A percentile compares a stretch with the other conserved stretches of the same genome.
Conservation (phyloP, 1,140 invertebrate genomes). For the Hycleus cichorii region DNA sequence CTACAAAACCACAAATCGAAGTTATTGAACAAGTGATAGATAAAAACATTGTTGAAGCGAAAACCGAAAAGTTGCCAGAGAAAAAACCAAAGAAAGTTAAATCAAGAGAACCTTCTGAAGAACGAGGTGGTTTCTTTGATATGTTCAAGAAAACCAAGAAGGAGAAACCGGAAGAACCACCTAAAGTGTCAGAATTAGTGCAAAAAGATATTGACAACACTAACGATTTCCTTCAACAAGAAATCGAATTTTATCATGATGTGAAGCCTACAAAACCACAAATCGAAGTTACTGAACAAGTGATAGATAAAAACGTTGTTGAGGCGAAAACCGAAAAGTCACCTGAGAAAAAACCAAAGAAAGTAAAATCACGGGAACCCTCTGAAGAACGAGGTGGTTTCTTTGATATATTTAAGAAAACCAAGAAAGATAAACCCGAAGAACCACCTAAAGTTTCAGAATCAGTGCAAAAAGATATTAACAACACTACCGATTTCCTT, state of each 20-base stretch:
- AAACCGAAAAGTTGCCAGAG: background rate
- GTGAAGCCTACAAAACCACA: background rate
- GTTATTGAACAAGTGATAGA: background rate
- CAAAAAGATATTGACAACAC: conserved; percentile 16
- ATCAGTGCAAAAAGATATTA: conserved; percentile 8
- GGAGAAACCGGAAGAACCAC: background rate
- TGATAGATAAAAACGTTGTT: background rate
- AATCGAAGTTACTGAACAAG: conserved; percentile 1
- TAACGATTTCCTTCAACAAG: conserved; percentile 17
- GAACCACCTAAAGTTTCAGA: conserved; percentile 5
- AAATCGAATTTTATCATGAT: conserved; percentile 15
- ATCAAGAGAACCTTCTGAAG: background rate
- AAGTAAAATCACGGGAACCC: background rate
- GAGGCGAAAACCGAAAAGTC: background rate
- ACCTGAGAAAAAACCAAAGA: background rate
- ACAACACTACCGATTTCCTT: conserved; percentile 19
- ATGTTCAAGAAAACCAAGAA: conserved; percentile 13
- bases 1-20: background rate
- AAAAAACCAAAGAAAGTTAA: background rate
- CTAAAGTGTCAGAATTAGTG: conserved; percentile 2
- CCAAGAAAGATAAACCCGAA: conserved; percentile 1
- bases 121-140: conserved; percentile 5
- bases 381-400: background rate
- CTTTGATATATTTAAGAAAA: conserved; percentile 15
- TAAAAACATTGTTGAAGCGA: background rate